Base-by-base conservation (phyloP, 2,888 invertebrate species). In the Lamellibrachia columna region DNA sequence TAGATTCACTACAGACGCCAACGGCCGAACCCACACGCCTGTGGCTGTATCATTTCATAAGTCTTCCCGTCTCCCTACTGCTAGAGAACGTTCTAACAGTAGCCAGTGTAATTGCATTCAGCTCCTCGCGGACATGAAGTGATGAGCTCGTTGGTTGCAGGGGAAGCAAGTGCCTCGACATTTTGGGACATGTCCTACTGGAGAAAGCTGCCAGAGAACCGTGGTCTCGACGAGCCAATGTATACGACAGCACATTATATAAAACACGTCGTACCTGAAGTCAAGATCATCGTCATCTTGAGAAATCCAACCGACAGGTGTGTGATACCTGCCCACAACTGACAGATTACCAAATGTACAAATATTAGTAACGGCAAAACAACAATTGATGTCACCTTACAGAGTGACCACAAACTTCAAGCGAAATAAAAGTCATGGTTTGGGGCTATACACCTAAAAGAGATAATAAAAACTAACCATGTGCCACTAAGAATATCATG, bases 301-400 rank as follows among this genome's bases (percentile, higher is more conserved):
- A 58, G 92, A 53, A 75, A 92, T 75, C 92, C 92, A 40, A 52
- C 75, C 15, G 92, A 92, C 40, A 92, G 92, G 92, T 92, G 4
- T 75, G 75, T 75, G 15, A 75, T 4, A 4, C n/a, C 2, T 75
- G 75, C 75, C 3, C 22, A 75, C 22, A 6, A n/a, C 22, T 6
- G n/a, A 15, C 75, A 75, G 4, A 22, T 6, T 22, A n/a, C 22
- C 11, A 75, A 22, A 75, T 75, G 75, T 22, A 75, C 6, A 6
- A n/a, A 22, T 3, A 1, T 3, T 9, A 7, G 9, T 9, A 9
- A 55, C 55, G 7, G 7, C 55, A 55, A 40, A 55, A 55, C 55
- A 55, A 8, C 55, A 9, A 7, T 55, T n/a, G 75, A 22, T 22
- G 75, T 75, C 22, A 75, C 22, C 3, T 22, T 75, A 22, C 9